Base-by-base conservation (phyloP, 2,797 vertebrate genomes). In the Manis javanica region DNA sequence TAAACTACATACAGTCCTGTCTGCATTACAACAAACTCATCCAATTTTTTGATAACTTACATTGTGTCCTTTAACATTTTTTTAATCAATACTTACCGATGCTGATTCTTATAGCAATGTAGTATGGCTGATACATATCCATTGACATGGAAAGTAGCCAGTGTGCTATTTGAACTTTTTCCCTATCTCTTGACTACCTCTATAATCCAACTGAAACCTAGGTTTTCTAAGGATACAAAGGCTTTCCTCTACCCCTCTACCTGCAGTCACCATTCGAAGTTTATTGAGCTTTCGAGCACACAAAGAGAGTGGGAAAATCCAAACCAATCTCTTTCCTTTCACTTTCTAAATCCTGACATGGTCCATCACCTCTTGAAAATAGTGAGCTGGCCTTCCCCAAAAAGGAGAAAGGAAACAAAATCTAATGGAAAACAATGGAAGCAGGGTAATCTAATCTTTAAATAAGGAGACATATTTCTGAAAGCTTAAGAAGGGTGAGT, bases 331-430 rank as follows among this genome's bases (percentile, higher is more conserved):
- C 98, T 98, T 98, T 98, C 98, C 98, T 99, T 99, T 98, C 98
- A 98, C 98, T 98, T 96, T 97, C 98, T 99, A 99, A 99, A 99
- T 99, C 99, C 98, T 90, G 97, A 98, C 98, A 99, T 99, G 99
- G 98, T 99, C 99, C 98, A 98, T 99, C 99, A 99, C 98, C 98
- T 99, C 98, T 98, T 98, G 98, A 99, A 99, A 99, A 99, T 99
- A 98, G 98, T 98, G 98, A 99, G 98, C 99, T 99, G 98, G 98
- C 99, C 98, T 98, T 99, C 98, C 96, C 95, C 88, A 64, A 97
- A 98, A 97, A 46, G 97, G 98, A 98, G 98, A 99, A 99, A 99
- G 98, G 98, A 98, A 98, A 97, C 97, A 98, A 98, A 99, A 99
- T 98, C 98, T 98, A 98, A 98, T 9, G 97, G 98, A 97, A 99